A percentile compares a stretch with the other conserved stretches of the same genome.
Evolutionary conservation across 2,888 invertebrate species (phyloP).

Genomic region (Drosophila yooni): DNA sequence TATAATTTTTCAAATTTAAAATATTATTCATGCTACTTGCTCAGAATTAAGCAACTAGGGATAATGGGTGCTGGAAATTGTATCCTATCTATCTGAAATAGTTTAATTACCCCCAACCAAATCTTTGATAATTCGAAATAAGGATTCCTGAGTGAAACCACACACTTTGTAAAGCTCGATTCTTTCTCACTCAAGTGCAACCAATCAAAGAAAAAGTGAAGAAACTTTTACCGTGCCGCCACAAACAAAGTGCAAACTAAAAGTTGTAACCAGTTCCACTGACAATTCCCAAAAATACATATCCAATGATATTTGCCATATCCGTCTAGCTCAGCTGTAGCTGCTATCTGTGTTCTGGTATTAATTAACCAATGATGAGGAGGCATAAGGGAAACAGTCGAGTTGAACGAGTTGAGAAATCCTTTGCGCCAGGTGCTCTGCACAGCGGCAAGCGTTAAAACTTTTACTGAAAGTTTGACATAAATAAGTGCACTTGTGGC

Average conservation of each 20-base stretch:
- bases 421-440: slow-evolving; percentile 40
- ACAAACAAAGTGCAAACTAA: slow-evolving; percentile 32
- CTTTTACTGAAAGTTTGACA: slow-evolving; percentile 50
- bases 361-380: slow-evolving; percentile 43
- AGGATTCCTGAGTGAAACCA: background rate
- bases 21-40: background rate
- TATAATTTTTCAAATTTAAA: background rate
- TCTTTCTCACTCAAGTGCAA: background rate
- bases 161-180: background rate
- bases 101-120: background rate
- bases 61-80: background rate
- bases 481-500: slow-evolving; percentile 57
- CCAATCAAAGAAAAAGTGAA: background rate
- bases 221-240: slow-evolving; percentile 1
- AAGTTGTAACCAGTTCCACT: slow-evolving; percentile 53
- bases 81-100: background rate
- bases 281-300: slow-evolving; percentile 21
- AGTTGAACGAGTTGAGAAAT: slow-evolving; percentile 39
- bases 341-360: slow-evolving; percentile 28
- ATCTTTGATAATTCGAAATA: background rate
- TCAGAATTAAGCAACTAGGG: background rate
- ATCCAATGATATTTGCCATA: slow-evolving; percentile 21
- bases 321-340: slow-evolving; percentile 1
- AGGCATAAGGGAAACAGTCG: slow-evolving; percentile 9
- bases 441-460: slow-evolving; percentile 26